phyloP scores from a whole-genome alignment of 2,888 invertebrate genomes.

The Mythimna pallens region DNA sequence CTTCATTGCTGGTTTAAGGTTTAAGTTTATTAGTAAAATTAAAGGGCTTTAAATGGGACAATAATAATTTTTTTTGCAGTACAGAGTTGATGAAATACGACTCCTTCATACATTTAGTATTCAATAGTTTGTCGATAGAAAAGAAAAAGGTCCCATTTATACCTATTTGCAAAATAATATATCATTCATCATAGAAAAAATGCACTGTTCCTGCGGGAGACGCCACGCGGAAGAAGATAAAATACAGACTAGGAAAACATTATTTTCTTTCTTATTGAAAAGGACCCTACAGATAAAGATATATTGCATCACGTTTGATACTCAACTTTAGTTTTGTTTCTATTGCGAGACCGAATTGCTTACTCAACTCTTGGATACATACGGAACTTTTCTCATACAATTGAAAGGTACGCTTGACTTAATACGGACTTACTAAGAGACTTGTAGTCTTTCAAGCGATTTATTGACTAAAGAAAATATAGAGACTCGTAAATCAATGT shows the following conservation, averaged over 20 bases:
- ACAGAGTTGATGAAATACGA: too few species aligned
- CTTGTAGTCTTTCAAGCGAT: conserved; percentile 51
- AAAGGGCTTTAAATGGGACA: too few species aligned
- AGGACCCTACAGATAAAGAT: background rate
- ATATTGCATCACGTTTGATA: conserved; percentile 18
- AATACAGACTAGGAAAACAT: background rate
- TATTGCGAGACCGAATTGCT: conserved; percentile 40
- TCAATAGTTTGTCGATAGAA: too few species aligned
- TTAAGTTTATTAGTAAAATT: too few species aligned
- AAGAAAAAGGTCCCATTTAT: too few species aligned
- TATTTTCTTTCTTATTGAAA: background rate
- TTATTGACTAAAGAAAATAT: conserved; percentile 59
- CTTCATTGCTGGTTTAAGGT: too few species aligned
- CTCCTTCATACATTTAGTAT: too few species aligned
- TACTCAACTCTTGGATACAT: conserved; percentile 34
- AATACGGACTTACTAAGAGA: conserved; percentile 48
- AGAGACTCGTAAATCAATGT: conserved; percentile 70
- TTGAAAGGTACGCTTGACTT: conserved; percentile 46
- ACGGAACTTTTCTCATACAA: conserved; percentile 52
- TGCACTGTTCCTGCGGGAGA: too few species aligned
- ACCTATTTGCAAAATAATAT: too few species aligned
- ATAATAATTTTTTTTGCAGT: too few species aligned
- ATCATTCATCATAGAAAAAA: too few species aligned
- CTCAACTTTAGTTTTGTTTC: conserved; percentile 41
- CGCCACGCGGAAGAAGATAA: background rate